Evolutionary conservation across 2,888 invertebrate species (phyloP).

Genomic region (Argyra leucocephala): DNA sequence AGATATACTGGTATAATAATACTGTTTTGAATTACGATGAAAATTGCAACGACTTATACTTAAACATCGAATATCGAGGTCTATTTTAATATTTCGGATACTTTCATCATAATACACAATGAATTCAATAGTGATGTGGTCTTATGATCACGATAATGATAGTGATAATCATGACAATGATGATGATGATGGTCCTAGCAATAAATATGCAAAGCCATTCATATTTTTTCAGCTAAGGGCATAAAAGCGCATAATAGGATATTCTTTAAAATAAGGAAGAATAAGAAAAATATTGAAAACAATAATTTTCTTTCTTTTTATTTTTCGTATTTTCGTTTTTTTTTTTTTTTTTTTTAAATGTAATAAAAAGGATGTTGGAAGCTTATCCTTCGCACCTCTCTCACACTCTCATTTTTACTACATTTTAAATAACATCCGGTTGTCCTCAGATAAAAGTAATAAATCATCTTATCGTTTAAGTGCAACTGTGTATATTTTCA

Average conservation of each 20-base stretch:
- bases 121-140: not conserved
- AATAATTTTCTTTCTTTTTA: too few species aligned
- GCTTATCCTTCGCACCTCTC: not conserved
- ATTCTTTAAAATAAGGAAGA: not conserved
- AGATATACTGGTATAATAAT: too few species aligned
- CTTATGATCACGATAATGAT: too few species aligned
- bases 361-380: too few species aligned
- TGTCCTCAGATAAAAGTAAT: conserved; percentile 1
- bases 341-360: too few species aligned
- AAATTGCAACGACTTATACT: too few species aligned
- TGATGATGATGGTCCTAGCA: not conserved
- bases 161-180: too few species aligned
- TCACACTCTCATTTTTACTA: not conserved
- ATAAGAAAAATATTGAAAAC: not conserved
- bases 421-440: not conserved
- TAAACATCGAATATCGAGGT: too few species aligned
- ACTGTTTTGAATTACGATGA: too few species aligned
- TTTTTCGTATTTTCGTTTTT: too few species aligned
- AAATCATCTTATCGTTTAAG: conserved; percentile 6
- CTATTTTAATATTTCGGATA: too few species aligned
- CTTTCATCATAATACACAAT: too few species aligned
- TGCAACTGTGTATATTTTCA: not conserved
- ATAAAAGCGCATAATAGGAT: not conserved
- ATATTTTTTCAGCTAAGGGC: not conserved
- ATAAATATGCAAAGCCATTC: not conserved